Evolutionary conservation across 2,113 vertebrate species (phyloP).

Genomic region (Trichechus manatus): DNA sequence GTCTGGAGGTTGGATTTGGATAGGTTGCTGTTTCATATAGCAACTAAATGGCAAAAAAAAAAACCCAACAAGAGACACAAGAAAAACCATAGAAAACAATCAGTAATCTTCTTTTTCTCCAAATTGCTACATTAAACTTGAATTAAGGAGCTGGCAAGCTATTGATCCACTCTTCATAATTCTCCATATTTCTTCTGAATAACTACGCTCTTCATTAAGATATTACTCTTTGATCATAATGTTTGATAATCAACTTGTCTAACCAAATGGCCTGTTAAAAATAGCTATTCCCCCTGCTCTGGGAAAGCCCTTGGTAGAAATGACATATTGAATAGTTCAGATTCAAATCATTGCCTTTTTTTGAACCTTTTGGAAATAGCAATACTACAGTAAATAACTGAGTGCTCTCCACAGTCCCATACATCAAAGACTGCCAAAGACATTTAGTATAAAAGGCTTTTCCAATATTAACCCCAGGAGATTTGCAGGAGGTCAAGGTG

Average conservation of each 20-base stretch:
- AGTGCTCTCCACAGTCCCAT: constrained; percentile 1
- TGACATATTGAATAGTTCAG: constrained; percentile 24
- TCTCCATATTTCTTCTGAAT: constrained; percentile 19
- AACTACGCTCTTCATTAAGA: not conserved
- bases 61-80: not conserved
- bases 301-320: constrained; percentile 23
- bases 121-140: constrained; percentile 61
- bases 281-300: not conserved
- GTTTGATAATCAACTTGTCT: not conserved
- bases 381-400: constrained; percentile 15
- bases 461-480: constrained; percentile 50
- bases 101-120: not conserved
- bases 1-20: constrained; percentile 53
- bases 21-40: constrained; percentile 7
- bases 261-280: constrained; percentile 45
- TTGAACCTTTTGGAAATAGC: constrained; percentile 53
- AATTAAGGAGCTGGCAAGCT: constrained; percentile 28
- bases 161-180: not conserved
- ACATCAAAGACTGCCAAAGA: constrained; percentile 10
- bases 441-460: constrained; percentile 29
- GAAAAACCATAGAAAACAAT: constrained; percentile 25
- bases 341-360: constrained; percentile 35
- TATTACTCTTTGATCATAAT: not conserved
- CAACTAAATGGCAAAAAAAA: not conserved
- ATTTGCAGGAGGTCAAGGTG: not conserved